A percentile compares a stretch with the other conserved stretches of the same genome.
phyloP scores from a whole-genome alignment of 2,113 vertebrate species.

The Ranitomeya imitator region DNA sequence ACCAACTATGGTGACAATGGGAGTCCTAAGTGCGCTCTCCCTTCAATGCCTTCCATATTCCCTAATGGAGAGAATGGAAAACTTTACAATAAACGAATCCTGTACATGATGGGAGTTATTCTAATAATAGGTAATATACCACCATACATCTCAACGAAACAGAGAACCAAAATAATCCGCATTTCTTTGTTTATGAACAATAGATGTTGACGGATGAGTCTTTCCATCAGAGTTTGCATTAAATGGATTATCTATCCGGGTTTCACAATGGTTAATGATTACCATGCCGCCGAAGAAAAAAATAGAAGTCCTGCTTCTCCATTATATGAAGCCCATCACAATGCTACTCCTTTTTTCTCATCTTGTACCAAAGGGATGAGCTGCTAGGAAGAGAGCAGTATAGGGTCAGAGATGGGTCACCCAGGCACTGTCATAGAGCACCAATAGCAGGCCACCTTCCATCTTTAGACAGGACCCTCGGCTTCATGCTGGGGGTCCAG shows the following conservation, averaged over 20 bases:
- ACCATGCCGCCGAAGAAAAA: not conserved
- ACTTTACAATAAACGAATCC: not conserved
- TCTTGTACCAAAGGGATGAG: conserved; percentile 37
- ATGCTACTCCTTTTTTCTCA: not conserved
- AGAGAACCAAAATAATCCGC: not conserved
- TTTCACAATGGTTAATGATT: conserved; percentile 16
- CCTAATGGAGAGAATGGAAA: too few relatives aligned
- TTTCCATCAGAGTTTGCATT: not conserved
- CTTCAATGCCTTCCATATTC: too few relatives aligned
- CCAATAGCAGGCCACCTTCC: not conserved
- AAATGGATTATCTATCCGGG: not conserved
- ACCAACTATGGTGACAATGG: too few relatives aligned
- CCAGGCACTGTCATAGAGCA: not conserved
- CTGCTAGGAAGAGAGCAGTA: not conserved
- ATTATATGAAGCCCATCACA: not conserved
- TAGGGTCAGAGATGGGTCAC: conserved; percentile 63
- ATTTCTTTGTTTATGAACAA: not conserved
- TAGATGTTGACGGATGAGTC: not conserved
- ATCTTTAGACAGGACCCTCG: conserved; percentile 55
- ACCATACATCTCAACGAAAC: not conserved
- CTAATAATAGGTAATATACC: not conserved
- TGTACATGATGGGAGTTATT: not conserved
- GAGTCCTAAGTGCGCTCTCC: too few relatives aligned
- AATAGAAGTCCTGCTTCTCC: not conserved
- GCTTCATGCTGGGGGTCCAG: conserved; percentile 58